Evolutionary conservation across 2,797 vertebrate genomes (phyloP).

Genomic region (Brachymystax lenok): DNA sequence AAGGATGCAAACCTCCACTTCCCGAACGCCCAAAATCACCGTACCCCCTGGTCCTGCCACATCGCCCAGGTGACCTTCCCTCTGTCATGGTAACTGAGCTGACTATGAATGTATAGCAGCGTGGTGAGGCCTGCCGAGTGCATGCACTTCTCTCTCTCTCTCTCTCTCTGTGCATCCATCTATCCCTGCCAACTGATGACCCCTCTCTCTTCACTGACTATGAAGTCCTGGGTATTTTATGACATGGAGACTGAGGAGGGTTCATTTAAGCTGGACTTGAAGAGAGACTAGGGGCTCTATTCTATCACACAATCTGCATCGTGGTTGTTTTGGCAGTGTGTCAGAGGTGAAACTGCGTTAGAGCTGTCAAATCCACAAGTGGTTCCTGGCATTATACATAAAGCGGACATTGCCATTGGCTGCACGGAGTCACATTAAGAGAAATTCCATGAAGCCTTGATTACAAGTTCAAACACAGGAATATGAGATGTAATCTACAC

Average conservation of each 20-base stretch:
- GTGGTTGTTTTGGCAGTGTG: no score
- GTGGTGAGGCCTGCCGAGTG: conserved; percentile 78
- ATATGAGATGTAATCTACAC: no score
- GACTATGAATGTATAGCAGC: conserved; percentile 81
- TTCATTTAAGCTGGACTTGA: not conserved
- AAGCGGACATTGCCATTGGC: no score
- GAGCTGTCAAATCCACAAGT: no score
- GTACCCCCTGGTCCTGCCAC: conserved; percentile 53
- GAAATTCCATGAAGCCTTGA: no score
- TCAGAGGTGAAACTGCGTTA: no score
- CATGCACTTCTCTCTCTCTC: conserved; percentile 72
- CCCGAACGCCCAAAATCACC: conserved; percentile 55
- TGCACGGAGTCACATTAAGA: no score
- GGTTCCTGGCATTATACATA: no score
- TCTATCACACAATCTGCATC: no score
- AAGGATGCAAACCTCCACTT: conserved; percentile 7
- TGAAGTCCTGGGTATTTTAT: not conserved
- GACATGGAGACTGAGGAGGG: not conserved
- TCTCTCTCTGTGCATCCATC: not conserved
- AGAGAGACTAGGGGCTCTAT: not conserved
- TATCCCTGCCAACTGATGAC: not conserved
- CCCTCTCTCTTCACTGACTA: not conserved
- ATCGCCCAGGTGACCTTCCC: conserved; percentile 59
- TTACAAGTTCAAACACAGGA: no score
- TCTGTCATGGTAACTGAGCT: conserved; percentile 66